Evolutionary conservation across 2,888 invertebrate species (phyloP).

Genomic region (Eurois occulta): DNA sequence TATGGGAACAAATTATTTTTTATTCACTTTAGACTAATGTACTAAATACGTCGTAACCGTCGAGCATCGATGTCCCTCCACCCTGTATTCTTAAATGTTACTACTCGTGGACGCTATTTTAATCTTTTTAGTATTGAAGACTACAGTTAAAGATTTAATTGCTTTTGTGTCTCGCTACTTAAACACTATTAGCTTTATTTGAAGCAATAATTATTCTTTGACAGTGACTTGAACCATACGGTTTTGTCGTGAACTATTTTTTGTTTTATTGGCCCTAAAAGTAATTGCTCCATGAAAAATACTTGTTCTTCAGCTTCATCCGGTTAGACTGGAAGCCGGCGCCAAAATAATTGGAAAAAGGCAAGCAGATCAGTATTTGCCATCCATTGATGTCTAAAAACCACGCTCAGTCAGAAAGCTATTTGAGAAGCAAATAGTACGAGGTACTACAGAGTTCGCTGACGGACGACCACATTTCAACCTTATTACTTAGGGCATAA

Average conservation of each 20-base stretch:
- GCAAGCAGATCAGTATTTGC: neutral
- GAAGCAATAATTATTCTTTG: neutral
- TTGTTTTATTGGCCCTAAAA: neutral
- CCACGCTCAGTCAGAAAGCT: neutral
- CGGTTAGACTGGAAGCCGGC: neutral
- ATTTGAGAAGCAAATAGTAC: neutral
- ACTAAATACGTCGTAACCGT: too few relatives aligned
- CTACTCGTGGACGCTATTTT: neutral
- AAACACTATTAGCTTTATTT: neutral
- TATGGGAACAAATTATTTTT: too few relatives aligned
- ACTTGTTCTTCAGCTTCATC: neutral
- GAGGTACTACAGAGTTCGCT: neutral
- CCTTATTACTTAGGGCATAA: neutral
- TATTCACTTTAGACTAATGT: too few relatives aligned
- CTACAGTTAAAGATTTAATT: neutral
- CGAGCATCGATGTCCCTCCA: too few relatives aligned
- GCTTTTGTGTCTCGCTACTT: neutral
- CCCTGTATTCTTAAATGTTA: neutral
- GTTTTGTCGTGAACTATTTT: neutral
- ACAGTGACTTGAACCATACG: conserved; percentile 5
- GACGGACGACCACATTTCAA: neutral
- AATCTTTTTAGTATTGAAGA: neutral
- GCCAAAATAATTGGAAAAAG: neutral
- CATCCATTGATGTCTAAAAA: neutral
- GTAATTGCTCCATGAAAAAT: neutral